Percentiles rank a stretch among this genome's conserved stretches.
Conservation (phyloP, 2,113 vertebrate species). For the Stigmatopora nigra region DNA sequence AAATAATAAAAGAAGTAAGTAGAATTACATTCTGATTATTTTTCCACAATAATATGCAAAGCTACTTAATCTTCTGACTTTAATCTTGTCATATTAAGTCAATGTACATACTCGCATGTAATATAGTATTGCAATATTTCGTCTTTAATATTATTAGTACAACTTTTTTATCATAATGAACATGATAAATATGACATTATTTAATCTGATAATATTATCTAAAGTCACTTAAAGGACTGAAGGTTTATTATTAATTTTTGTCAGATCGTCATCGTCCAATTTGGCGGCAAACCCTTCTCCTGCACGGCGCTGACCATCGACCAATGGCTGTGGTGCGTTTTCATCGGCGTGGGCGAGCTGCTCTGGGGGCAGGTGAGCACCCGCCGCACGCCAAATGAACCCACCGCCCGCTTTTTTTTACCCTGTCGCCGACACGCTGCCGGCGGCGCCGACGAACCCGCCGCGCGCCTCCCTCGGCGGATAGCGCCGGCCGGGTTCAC, state of each 20-base stretch:
- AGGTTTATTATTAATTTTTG: neutral
- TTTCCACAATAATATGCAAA: no score
- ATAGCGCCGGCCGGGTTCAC: conserved; percentile 34
- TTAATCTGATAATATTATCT: no score
- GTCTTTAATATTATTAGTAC: no score
- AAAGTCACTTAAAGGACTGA: neutral
- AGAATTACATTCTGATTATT: no score
- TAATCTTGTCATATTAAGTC: no score
- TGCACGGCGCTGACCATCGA: conserved; percentile 84
- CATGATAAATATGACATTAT: no score
- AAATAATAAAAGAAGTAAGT: no score
- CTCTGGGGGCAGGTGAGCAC: conserved; percentile 93
- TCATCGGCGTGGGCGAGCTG: conserved; percentile 91
- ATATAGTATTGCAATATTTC: no score
- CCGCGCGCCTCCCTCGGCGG: conserved; percentile 34
- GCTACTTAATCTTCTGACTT: no score
- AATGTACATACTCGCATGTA: no score
- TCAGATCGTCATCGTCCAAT: conserved; percentile 92
- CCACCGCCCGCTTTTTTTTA: neutral
- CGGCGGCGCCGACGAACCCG: conserved; percentile 49
- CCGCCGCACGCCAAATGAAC: neutral
- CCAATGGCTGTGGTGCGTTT: conserved; percentile 97
- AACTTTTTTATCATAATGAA: no score
- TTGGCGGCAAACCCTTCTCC: conserved; percentile 94
- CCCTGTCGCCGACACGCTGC: conserved; percentile 48